These are phyloP conservation scores for Sus scrofa DNA, from an alignment of 2,113 vertebrate species.

Conservation along the genomic window T2T-Sscrofa CM000824.6:204166001-204166500, in stretches of 20 bases:
- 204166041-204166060: background rate
- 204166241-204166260: background rate
- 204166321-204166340: background rate
- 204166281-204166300: background rate
- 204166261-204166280: background rate
- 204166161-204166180: background rate
- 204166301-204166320: background rate
- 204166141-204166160: background rate
- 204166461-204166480: background rate
- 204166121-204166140: background rate
- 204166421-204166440: background rate
- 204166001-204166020: background rate
- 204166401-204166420: background rate
- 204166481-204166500: background rate
- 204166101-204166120: background rate
- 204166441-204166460: background rate
- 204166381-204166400: background rate
- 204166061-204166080: background rate
- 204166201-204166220: background rate
- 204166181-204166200: slow-evolving; percentile 20
- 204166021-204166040: background rate
- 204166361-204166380: background rate
- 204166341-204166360: background rate
- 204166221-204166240: background rate
- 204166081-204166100: background rate